A percentile compares a stretch with the other conserved stretches of the same genome.
Evolutionary conservation across 2,888 invertebrate species (phyloP).

Genomic region (Drosophila mulleri): DNA sequence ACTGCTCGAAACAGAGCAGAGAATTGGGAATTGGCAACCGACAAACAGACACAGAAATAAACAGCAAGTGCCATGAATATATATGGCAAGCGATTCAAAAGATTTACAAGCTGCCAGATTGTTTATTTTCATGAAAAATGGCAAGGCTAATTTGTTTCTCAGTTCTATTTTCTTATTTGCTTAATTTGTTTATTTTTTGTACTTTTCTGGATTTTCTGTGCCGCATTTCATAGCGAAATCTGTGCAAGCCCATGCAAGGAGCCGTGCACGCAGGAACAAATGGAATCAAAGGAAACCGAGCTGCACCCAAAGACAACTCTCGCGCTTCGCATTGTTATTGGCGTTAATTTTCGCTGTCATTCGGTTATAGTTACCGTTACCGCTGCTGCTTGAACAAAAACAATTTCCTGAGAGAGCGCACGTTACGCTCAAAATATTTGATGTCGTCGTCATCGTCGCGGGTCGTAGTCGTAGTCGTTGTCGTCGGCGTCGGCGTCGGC

Average conservation of each 20-base stretch:
- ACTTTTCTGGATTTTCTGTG: neutral
- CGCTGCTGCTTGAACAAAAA: constrained; percentile 42
- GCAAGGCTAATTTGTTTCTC: constrained; percentile 17
- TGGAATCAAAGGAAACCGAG: constrained; percentile 3
- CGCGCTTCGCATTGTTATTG: constrained; percentile 61
- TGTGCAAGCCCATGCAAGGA: constrained; percentile 13
- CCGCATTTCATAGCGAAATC: neutral
- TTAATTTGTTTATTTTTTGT: neutral
- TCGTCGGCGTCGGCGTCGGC: constrained; percentile 44
- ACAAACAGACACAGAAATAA: constrained; percentile 5
- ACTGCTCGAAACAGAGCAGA: constrained; percentile 42
- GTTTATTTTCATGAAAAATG: constrained; percentile 27
- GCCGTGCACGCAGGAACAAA: constrained; percentile 6
- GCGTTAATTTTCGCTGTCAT: constrained; percentile 68
- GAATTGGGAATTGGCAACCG: constrained; percentile 33
- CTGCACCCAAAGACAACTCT: constrained; percentile 48
- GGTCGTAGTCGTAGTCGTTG: constrained; percentile 42
- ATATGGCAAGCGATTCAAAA: constrained; percentile 14
- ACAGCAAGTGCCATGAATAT: constrained; percentile 9
- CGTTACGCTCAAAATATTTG: constrained; percentile 55
- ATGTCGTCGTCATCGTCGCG: constrained; percentile 50
- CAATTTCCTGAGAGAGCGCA: constrained; percentile 70
- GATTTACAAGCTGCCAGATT: constrained; percentile 45
- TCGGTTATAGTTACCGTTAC: constrained; percentile 15
- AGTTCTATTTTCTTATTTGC: neutral